Evolutionary conservation across 1,140 invertebrate genomes (phyloP).

Genomic region (Antheraea pernyi): DNA sequence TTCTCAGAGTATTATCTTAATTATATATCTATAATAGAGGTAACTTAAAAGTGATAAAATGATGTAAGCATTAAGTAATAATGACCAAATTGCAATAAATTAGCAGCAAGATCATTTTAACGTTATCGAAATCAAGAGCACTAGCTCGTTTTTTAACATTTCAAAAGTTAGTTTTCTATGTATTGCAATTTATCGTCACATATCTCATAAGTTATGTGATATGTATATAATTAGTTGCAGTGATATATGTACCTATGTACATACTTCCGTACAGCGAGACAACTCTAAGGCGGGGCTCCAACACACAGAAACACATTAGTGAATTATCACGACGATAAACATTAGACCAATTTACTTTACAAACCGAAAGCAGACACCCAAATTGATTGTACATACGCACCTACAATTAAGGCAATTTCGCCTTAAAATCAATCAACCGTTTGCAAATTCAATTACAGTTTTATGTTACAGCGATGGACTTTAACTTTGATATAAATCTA

Average conservation of each 20-base stretch:
- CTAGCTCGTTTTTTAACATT: no score
- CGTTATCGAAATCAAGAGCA: no score
- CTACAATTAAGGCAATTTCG: not conserved
- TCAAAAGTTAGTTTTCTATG: no score
- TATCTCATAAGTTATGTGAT: no score
- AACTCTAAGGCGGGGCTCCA: conserved; percentile 8
- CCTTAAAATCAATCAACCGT: not conserved
- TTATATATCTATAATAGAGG: no score
- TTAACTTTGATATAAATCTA: not conserved
- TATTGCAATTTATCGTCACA: no score
- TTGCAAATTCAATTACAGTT: conserved; percentile 3
- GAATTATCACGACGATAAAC: conserved; percentile 15
- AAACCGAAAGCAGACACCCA: not conserved
- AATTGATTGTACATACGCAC: not conserved
- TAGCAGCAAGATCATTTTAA: no score
- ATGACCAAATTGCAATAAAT: no score
- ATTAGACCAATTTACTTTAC: conserved; percentile 10
- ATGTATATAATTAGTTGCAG: not conserved
- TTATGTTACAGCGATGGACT: not conserved
- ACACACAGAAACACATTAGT: conserved; percentile 12
- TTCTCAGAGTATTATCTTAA: no score
- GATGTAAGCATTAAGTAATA: no score
- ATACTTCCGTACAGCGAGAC: not conserved
- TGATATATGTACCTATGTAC: not conserved
- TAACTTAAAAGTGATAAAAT: no score